Evolutionary conservation across 1,140 invertebrate genomes (phyloP).

Genomic region (Leptinotarsa undecemlineata): DNA sequence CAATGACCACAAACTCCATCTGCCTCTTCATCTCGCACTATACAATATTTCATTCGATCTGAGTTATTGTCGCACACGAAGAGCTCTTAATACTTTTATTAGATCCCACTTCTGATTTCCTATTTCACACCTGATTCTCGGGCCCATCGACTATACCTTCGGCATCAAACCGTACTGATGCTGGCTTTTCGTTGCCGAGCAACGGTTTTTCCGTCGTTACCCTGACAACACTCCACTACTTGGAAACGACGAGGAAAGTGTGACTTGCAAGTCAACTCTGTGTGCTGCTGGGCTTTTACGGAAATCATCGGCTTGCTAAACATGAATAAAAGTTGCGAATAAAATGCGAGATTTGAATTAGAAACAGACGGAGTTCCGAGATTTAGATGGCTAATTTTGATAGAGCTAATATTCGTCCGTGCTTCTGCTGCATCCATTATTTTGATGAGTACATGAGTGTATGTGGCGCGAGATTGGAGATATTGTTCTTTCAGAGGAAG

Average conservation of each 20-base stretch:
- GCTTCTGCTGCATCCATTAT: background rate
- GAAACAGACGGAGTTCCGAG: slow-evolving; percentile 3
- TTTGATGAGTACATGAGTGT: background rate
- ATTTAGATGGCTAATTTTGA: slow-evolving; percentile 21
- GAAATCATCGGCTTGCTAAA: slow-evolving; percentile 29
- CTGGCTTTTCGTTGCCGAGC: slow-evolving; percentile 40
- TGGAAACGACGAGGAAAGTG: slow-evolving; percentile 32
- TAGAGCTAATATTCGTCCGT: slow-evolving; percentile 10
- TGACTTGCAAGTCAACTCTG: slow-evolving; percentile 45
- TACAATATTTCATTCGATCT: too few relatives aligned
- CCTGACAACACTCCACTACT: slow-evolving; percentile 40
- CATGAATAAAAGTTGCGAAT: slow-evolving; percentile 28
- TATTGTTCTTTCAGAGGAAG: too few relatives aligned
- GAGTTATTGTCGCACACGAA: background rate
- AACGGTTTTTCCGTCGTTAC: slow-evolving; percentile 45
- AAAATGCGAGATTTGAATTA: slow-evolving; percentile 27
- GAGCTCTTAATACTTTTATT: background rate
- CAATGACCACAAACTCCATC: too few relatives aligned
- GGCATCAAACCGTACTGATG: slow-evolving; percentile 31
- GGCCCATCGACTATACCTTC: background rate
- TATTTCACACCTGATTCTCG: slow-evolving; percentile 1
- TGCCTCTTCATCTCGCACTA: too few relatives aligned
- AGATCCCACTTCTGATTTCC: slow-evolving; percentile 2
- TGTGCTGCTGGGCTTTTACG: slow-evolving; percentile 22
- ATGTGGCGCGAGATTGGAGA: too few relatives aligned